Percentiles rank a stretch among this genome's conserved stretches.
phyloP scores from a whole-genome alignment of 2,797 vertebrate genomes.

The Pelodytes ibericus region DNA sequence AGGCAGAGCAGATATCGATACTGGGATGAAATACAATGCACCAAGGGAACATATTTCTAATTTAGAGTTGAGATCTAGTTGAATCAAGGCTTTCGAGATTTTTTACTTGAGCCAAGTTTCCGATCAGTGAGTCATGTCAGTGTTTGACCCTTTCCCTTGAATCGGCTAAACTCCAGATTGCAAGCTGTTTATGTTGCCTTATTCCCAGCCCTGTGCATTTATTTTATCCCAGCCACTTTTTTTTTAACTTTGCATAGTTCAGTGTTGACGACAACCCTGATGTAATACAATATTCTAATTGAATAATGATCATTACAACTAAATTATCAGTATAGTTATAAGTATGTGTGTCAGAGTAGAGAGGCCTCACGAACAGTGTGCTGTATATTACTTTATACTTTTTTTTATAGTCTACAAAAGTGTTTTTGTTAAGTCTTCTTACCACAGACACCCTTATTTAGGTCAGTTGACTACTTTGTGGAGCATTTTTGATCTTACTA shows the following conservation, averaged over 20 bases:
- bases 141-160: background rate
- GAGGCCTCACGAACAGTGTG: background rate
- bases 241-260: background rate
- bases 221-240: background rate
- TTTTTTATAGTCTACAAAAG: background rate
- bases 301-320: background rate
- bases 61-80: background rate
- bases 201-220: background rate
- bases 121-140: constrained; percentile 38
- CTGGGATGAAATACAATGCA: constrained; percentile 12
- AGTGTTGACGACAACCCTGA: background rate
- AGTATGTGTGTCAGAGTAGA: background rate
- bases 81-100: constrained; percentile 16
- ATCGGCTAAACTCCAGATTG: background rate
- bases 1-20: background rate
- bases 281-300: background rate
- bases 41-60: constrained; percentile 1
- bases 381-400: background rate
- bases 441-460: background rate
- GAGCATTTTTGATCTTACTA: no score
- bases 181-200: background rate
- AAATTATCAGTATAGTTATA: background rate
- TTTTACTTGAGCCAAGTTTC: constrained; percentile 38
- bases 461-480: no score
- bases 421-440: background rate